Evolutionary conservation across 2,888 invertebrate species (phyloP), one percentile per base, ranked within the genome.

Genomic region (Allophyes oxyacanthae): DNA sequence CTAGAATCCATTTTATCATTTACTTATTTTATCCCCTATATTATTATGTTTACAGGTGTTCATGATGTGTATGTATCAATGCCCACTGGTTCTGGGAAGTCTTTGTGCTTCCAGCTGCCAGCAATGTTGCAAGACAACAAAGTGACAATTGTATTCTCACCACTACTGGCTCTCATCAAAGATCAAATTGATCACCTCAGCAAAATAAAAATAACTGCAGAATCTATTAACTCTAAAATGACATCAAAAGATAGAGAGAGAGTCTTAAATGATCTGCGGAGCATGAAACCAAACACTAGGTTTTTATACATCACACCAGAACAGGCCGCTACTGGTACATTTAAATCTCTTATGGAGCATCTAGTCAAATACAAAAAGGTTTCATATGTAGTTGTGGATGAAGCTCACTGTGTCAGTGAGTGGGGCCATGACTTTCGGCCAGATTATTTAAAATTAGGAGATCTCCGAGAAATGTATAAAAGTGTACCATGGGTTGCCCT

Each of bases 401-500:
- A 99, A 93, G 99, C 99, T 1, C 99, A 99, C 90, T 99, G 99
- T 92, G 98, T 99, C 0, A 99, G 98, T 78, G 97, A 99, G 80
- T 99, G 99, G 99, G 99, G 99, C 0, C 99, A 99, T 90, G 99
- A 99, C 89, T 99, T 99, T 87, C 95, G 99, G 6, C 98, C 98
- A 0, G 98, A 98, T 88, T 99, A 99, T 87, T 94, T 99, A 15
- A 98, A 98, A 87, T 92, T 99, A 20, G 98, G 99, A 10, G 77
- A 86, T 49, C 75, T 94, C 37, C 81, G 93, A 76, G 94, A 93
- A 60, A 84, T 83, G 65, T 96, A 97, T 83, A 95, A 95, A 51
- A 92, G 95, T 51, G 95, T 98, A 58, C 96, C 98, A 0, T 98
- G 98, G 95, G 95, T 99, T 46, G 99, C 99, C 0, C 92, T 99